Conservation (phyloP, 2,888 invertebrate species). For the Hartigia nigra region DNA sequence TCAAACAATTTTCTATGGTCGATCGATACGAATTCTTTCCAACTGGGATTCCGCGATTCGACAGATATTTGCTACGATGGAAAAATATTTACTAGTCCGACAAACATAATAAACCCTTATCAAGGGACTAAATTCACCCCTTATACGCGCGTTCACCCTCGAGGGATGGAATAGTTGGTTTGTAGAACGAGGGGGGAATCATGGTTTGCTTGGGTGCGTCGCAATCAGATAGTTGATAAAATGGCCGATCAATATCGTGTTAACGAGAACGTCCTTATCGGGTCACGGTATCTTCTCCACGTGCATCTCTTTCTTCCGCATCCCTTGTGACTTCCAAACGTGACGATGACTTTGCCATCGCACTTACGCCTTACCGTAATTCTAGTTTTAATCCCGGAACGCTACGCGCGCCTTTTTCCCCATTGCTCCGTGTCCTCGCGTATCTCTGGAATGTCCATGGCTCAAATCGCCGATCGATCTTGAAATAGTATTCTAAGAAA, state of each 20-base stretch:
- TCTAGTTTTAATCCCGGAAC: not conserved
- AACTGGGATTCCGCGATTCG: not conserved
- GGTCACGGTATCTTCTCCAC: not conserved
- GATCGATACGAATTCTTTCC: not conserved
- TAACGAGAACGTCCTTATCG: slow-evolving; percentile 45
- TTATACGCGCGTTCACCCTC: slow-evolving; percentile 8
- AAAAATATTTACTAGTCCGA: not conserved
- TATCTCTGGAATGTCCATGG: not conserved
- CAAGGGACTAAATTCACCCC: not conserved
- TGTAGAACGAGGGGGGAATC: slow-evolving; percentile 27
- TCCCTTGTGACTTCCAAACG: not conserved
- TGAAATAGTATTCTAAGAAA: slow-evolving; percentile 16
- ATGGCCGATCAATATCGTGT: slow-evolving; percentile 46
- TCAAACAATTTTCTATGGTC: not conserved
- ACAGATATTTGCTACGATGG: not conserved
- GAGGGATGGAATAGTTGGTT: slow-evolving; percentile 23
- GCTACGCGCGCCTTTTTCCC: not conserved
- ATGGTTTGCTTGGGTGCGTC: slow-evolving; percentile 33
- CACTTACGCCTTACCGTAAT: not conserved
- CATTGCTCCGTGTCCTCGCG: not conserved
- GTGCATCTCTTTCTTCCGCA: not conserved
- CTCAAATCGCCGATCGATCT: slow-evolving; percentile 20
- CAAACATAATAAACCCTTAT: not conserved
- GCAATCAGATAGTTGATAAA: slow-evolving; percentile 40
- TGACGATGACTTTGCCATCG: slow-evolving; percentile 6